Evolutionary conservation across 2,888 invertebrate species (phyloP), one percentile per base, ranked within the genome.

Genomic region (Hymenopus coronatus): DNA sequence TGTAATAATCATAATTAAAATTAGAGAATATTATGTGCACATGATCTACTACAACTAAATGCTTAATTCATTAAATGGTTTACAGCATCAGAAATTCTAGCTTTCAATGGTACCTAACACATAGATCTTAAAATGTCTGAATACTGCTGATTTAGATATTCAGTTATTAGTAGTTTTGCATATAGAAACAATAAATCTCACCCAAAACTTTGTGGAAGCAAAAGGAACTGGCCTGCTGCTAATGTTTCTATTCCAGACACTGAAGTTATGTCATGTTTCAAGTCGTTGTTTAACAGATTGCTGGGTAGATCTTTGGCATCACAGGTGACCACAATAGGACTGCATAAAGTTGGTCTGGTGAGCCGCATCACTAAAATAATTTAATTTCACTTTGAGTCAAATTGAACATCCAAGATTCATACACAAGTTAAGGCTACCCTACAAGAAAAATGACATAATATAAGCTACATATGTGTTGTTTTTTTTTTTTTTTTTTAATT

Each of bases 121-220:
- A n/a, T n/a, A n/a, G n/a, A n/a, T n/a, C n/a, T n/a, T n/a, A n/a
- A n/a, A n/a, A n/a, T n/a, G n/a, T n/a, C n/a, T n/a, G n/a, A n/a
- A n/a, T n/a, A n/a, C n/a, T n/a, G n/a, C n/a, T n/a, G n/a, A n/a
- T n/a, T n/a, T n/a, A n/a, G n/a, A n/a, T n/a, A n/a, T n/a, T n/a
- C n/a, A n/a, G n/a, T n/a, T n/a, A n/a, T n/a, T 40, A 40, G 40
- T 40, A 40, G 40, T 40, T 40, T 4, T 40, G 4, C 4, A 8
- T 40, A 8, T 40, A 20, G 84, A 4, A n/a, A 7, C 8, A 28
- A 85, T 3, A 28, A 70, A 30, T 90, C 92, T 91, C 92, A 96
- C 96, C 99, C 99, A 94, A 99, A 99, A 93, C 98, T 98, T 94
- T 99, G 99, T 25, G 99, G 99, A 88, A 99, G 94, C 89, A 99